Evolutionary conservation across 2,888 invertebrate genomes (phyloP).

Genomic region (Athalia circularis): DNA sequence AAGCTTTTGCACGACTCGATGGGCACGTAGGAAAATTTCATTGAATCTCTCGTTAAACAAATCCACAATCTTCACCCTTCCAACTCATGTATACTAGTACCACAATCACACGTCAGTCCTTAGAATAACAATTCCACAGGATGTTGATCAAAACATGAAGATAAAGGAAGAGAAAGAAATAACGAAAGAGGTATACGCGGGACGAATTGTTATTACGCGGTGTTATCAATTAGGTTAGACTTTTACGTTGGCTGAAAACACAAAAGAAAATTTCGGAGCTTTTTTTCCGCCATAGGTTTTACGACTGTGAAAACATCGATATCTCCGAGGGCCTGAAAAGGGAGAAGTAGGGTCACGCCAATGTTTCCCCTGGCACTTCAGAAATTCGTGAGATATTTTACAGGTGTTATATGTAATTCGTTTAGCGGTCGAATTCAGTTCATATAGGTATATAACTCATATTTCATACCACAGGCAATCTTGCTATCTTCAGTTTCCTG

Average conservation of each 20-base stretch:
- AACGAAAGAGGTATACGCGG: too few species aligned
- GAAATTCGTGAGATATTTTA: constrained; percentile 3
- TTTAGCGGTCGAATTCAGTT: background rate
- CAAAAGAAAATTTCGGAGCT: constrained; percentile 2
- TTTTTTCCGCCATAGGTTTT: background rate
- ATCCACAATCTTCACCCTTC: background rate
- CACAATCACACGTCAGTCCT: too few species aligned
- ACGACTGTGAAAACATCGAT: constrained; percentile 34
- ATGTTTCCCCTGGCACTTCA: background rate
- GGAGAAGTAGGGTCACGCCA: constrained; percentile 3
- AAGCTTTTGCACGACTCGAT: constrained; percentile 16
- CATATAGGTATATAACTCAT: background rate
- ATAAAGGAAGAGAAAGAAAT: too few species aligned
- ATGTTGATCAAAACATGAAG: too few species aligned
- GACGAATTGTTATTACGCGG: background rate
- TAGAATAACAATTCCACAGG: too few species aligned
- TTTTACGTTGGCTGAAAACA: background rate
- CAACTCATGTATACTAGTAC: too few species aligned
- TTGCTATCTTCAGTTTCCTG: background rate
- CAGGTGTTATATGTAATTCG: constrained; percentile 19
- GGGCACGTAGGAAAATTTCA: constrained; percentile 28
- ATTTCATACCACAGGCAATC: constrained; percentile 6
- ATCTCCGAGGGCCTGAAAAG: background rate
- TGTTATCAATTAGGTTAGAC: constrained; percentile 4
- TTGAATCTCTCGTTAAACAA: background rate